These are phyloP conservation scores for Bimastos eiseni DNA, from an alignment of 2,888 invertebrate genomes.

Conservation along the genomic window DNA sequence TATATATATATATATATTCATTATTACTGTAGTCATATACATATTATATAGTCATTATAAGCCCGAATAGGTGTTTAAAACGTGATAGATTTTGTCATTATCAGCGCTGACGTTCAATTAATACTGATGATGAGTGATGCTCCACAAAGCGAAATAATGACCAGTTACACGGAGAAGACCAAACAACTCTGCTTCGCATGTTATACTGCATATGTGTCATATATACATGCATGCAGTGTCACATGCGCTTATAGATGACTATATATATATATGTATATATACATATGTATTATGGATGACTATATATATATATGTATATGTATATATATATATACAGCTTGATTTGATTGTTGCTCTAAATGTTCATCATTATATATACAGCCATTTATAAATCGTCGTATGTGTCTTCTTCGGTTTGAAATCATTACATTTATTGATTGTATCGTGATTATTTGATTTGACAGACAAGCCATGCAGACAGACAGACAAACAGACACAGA, in stretches of 20 bases:
- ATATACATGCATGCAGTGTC: too few relatives aligned
- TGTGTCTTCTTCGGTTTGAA: neutral
- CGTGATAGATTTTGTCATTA: neutral
- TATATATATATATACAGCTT: too few relatives aligned
- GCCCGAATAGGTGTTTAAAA: neutral
- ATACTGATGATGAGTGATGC: neutral
- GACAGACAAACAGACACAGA: too few relatives aligned
- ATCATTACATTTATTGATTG: neutral
- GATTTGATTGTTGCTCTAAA: neutral
- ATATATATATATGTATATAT: neutral
- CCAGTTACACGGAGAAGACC: neutral
- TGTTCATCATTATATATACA: neutral
- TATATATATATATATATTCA: neutral
- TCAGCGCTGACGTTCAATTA: neutral
- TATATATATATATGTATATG: neutral
- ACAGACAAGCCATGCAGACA: neutral
- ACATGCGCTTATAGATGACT: too few relatives aligned
- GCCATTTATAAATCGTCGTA: neutral
- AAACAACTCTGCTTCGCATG: neutral
- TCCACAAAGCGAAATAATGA: constrained; percentile 9
- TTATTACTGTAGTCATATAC: neutral
- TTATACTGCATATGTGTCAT: neutral
- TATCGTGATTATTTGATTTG: neutral
- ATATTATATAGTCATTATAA: too few relatives aligned
- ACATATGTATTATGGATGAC: neutral